Conservation (phyloP, 30 jellyfish, hydroid and myxozoan species). For the Nemopilema nomurai region DNA sequence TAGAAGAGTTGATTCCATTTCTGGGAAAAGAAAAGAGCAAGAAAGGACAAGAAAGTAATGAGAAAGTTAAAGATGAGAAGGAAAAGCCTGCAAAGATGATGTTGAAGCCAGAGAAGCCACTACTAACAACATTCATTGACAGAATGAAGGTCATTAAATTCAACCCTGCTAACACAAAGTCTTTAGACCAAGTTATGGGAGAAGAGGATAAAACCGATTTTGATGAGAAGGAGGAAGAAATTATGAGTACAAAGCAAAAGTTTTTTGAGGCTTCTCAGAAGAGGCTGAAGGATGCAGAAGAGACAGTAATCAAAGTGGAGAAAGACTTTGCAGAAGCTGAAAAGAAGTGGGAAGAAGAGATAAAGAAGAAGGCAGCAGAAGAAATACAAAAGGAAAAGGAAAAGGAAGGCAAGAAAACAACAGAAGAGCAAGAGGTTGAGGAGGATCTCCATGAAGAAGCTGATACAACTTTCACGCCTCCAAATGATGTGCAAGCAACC, state of each 20-base stretch:
- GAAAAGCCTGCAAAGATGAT: neutral
- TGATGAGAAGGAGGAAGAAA: constrained; percentile 54
- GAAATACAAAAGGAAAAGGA: constrained; percentile 11
- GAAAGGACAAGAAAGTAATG: neutral
- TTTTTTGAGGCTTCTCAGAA: neutral
- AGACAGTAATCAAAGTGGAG: constrained; percentile 24
- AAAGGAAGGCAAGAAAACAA: constrained; percentile 29
- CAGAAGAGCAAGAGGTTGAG: constrained; percentile 29
- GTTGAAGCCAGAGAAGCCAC: constrained; percentile 1
- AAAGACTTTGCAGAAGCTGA: constrained; percentile 58
- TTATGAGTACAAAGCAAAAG: constrained; percentile 27
- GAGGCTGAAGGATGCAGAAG: constrained; percentile 13
- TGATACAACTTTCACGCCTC: constrained; percentile 31
- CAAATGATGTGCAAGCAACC: constrained; percentile 6
- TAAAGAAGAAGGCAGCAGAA: constrained; percentile 42
- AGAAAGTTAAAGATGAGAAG: neutral
- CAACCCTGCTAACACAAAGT: constrained; percentile 16
- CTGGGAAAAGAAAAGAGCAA: constrained; percentile 22
- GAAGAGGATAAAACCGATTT: constrained; percentile 14
- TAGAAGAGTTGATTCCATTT: constrained; percentile 49
- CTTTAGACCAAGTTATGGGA: constrained; percentile 17
- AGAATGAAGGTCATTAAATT: constrained; percentile 5
- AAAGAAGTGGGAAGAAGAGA: constrained; percentile 55
- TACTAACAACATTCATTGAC: constrained; percentile 8
- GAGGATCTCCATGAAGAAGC: constrained; percentile 27